Conservation (phyloP, 1,140 invertebrate genomes). For the Teleopsis dalmanni region DNA sequence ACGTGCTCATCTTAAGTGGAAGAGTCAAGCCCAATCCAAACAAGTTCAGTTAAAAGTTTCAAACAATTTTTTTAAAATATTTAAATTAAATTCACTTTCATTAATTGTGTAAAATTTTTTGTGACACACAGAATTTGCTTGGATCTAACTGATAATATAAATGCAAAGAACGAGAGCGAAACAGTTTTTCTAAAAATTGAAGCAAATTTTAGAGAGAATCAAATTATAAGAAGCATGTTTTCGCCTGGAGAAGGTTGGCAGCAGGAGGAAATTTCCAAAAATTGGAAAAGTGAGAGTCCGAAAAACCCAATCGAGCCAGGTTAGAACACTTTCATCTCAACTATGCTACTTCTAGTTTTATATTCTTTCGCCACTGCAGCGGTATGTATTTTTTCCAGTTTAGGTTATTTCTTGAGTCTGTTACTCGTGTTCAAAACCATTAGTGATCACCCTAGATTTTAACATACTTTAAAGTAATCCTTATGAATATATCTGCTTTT, state of each 20-base stretch:
- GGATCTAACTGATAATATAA: constrained; percentile 39
- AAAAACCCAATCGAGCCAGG: constrained; percentile 37
- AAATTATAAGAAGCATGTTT: constrained; percentile 43
- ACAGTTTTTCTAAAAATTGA: constrained; percentile 40
- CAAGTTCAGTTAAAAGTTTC: constrained; percentile 26
- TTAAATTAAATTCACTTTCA: neutral
- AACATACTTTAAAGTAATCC: too few species aligned
- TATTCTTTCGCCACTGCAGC: neutral
- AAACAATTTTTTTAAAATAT: too few species aligned
- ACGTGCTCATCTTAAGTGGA: constrained; percentile 36
- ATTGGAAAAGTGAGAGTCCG: constrained; percentile 39
- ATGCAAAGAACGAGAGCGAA: constrained; percentile 33
- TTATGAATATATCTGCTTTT: too few species aligned
- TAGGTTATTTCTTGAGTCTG: too few species aligned
- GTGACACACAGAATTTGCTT: constrained; percentile 32
- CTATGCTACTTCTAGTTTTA: neutral
- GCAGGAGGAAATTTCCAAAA: constrained; percentile 42
- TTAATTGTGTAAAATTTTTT: neutral
- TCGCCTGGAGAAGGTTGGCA: constrained; percentile 41
- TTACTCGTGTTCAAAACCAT: too few species aligned
- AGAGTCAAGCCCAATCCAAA: constrained; percentile 41
- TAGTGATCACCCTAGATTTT: too few species aligned
- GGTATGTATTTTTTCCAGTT: neutral
- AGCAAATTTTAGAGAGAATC: constrained; percentile 40
- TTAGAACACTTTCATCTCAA: neutral